These are phyloP conservation scores for Perccottus glenii DNA, from an alignment of 2,113 vertebrate genomes.

Conservation along the genomic window DNA sequence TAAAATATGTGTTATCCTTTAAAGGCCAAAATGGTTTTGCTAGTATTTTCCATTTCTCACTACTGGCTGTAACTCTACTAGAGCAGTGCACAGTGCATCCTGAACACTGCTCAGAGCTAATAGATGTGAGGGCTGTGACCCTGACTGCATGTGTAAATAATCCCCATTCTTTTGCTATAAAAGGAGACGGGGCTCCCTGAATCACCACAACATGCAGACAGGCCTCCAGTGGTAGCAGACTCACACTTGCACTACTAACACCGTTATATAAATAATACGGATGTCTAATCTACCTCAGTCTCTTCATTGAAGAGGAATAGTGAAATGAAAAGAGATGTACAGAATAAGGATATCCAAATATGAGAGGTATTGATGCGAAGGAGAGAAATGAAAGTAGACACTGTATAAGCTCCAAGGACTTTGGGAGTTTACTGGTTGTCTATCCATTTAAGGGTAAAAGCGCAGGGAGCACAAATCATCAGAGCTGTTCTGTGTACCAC, in stretches of 20 bases:
- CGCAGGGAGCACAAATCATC: slow-evolving; percentile 62
- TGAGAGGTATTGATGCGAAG: slow-evolving; percentile 41
- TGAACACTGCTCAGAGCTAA: slow-evolving; percentile 52
- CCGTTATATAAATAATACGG: not conserved
- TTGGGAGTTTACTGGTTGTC: slow-evolving; percentile 52
- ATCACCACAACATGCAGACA: slow-evolving; percentile 77
- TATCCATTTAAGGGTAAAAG: slow-evolving; percentile 77
- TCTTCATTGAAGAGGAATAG: not conserved
- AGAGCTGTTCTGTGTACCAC: slow-evolving; percentile 39
- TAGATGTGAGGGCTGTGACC: slow-evolving; percentile 69
- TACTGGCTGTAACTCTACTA: slow-evolving; percentile 5
- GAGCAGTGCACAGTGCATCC: slow-evolving; percentile 37
- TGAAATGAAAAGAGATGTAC: slow-evolving; percentile 10
- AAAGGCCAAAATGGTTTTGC: slow-evolving; percentile 11
- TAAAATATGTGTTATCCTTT: slow-evolving; percentile 25
- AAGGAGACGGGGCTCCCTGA: slow-evolving; percentile 86
- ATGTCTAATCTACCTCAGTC: not conserved
- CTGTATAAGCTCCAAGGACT: slow-evolving; percentile 31
- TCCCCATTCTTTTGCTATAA: slow-evolving; percentile 91
- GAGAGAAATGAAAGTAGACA: slow-evolving; percentile 49
- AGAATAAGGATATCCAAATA: slow-evolving; percentile 28
- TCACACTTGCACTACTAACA: not conserved
- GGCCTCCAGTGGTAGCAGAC: slow-evolving; percentile 75
- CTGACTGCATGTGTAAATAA: slow-evolving; percentile 82
- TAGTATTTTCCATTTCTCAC: not conserved